phyloP scores from a whole-genome alignment of 2,113 vertebrate genomes.

The Proteles cristata region DNA sequence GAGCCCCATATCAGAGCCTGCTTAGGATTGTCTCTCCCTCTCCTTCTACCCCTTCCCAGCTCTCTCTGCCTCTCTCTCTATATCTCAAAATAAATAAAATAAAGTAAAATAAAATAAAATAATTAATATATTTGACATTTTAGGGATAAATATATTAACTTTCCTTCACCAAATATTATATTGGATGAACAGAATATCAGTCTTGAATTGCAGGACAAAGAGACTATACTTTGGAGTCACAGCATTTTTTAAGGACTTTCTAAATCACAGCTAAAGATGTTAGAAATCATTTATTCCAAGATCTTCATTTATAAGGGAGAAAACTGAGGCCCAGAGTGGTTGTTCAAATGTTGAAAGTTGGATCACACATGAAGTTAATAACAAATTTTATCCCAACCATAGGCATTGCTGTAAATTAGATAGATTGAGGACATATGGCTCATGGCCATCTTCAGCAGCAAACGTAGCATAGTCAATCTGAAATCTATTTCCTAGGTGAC shows the following conservation, averaged over 20 bases:
- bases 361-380: background rate
- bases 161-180: background rate
- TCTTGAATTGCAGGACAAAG: background rate
- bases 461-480: background rate
- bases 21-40: too few relatives aligned
- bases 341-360: background rate
- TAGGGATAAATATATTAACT: background rate
- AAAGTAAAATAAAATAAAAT: too few relatives aligned
- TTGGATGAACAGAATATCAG: background rate
- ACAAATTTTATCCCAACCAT: background rate
- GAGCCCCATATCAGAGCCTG: too few relatives aligned
- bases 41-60: too few relatives aligned
- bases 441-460: background rate
- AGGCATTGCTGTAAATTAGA: background rate
- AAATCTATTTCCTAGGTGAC: background rate
- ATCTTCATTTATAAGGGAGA: background rate
- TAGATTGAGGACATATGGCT: background rate
- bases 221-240: background rate
- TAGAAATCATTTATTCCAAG: background rate
- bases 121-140: background rate
- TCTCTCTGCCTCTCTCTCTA: too few relatives aligned
- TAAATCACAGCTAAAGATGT: background rate
- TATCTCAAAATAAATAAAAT: too few relatives aligned
- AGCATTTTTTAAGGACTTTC: background rate
- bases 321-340: background rate